Evolutionary conservation across 30 jellyfish, hydroid and myxozoan species (phyloP).

Genomic region (Cassiopea andromeda): DNA sequence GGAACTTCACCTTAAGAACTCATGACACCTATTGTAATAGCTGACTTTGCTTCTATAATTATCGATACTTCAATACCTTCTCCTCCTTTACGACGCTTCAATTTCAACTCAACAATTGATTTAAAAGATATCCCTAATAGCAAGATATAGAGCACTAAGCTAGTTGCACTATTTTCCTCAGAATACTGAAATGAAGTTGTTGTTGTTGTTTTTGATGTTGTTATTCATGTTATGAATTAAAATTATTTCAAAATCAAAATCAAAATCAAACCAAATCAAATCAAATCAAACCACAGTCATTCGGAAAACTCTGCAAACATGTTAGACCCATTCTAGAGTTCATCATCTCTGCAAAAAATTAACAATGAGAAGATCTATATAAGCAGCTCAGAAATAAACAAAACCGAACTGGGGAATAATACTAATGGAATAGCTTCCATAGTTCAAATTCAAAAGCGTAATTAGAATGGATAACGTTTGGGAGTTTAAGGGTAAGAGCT

Average conservation of each 20-base stretch:
- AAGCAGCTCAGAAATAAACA: too few species aligned
- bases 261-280: neutral
- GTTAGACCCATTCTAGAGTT: too few species aligned
- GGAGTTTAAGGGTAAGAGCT: too few species aligned
- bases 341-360: too few species aligned
- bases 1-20: constrained; percentile 3
- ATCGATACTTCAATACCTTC: neutral
- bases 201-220: neutral
- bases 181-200: neutral
- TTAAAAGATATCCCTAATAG: neutral
- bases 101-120: neutral
- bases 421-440: too few species aligned
- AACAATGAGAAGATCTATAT: too few species aligned
- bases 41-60: neutral
- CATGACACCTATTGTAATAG: constrained; percentile 12
- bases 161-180: neutral
- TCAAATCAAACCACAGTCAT: too few species aligned
- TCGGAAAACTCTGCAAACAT: too few species aligned
- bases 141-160: neutral
- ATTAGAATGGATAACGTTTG: too few species aligned
- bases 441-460: too few species aligned
- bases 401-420: too few species aligned
- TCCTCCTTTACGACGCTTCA: neutral
- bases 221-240: neutral
- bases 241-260: neutral